Percentiles rank a stretch among this genome's conserved stretches.
These are phyloP conservation scores for Heliconius cydno DNA, from an alignment of 2,888 invertebrate species.

Conservation along the genomic window DNA sequence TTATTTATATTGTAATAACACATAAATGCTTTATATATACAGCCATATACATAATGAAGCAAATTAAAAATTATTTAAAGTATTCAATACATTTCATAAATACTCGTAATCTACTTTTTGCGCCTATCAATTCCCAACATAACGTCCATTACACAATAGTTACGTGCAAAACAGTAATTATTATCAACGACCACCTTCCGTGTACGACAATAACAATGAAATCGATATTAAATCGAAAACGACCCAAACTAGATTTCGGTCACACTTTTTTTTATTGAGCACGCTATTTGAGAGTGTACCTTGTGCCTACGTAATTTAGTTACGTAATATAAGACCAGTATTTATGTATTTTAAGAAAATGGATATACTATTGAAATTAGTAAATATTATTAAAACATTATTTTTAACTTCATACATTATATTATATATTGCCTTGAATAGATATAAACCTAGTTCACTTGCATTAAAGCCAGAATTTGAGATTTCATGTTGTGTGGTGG, in stretches of 20 bases:
- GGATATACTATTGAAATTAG: neutral
- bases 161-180: conserved; percentile 76
- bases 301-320: conserved; percentile 42
- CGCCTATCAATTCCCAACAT: conserved; percentile 49
- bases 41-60: conserved; percentile 5
- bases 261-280: conserved; percentile 70
- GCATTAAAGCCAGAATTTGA: neutral
- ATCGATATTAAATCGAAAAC: conserved; percentile 73
- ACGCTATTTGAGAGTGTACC: conserved; percentile 64
- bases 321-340: conserved; percentile 20
- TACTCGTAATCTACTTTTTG: conserved; percentile 23
- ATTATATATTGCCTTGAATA: too few species aligned
- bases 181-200: conserved; percentile 73
- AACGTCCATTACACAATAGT: conserved; percentile 72
- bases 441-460: too few species aligned
- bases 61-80: conserved; percentile 16
- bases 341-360: neutral
- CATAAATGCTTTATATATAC: neutral
- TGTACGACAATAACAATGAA: conserved; percentile 74
- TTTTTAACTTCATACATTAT: too few species aligned
- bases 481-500: neutral
- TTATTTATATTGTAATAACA: neutral
- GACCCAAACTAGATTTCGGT: conserved; percentile 72
- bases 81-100: conserved; percentile 24
- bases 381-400: too few species aligned